These are phyloP conservation scores for Monochamus saltuarius DNA, from an alignment of 1,140 invertebrate species.

Conservation along the genomic window DNA sequence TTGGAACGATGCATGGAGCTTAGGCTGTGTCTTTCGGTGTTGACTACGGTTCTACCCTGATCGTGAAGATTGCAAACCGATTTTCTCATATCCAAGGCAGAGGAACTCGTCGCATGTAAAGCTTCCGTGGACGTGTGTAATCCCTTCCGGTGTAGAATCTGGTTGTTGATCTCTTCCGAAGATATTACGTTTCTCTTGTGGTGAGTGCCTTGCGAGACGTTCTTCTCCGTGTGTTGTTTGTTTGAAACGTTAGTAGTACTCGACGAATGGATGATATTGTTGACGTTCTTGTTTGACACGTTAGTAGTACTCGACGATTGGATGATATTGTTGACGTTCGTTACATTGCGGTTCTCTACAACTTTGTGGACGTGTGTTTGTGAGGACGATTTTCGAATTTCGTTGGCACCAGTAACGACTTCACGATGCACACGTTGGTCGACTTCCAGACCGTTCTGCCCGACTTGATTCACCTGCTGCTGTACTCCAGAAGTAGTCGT, in stretches of 20 bases:
- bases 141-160: conserved; percentile 74
- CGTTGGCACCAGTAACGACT: conserved; percentile 14
- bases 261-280: conserved; percentile 24
- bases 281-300: conserved; percentile 13
- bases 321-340: conserved; percentile 26
- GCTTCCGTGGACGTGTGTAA: conserved; percentile 57
- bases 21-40: conserved; percentile 69
- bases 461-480: conserved; percentile 18
- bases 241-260: conserved; percentile 7
- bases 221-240: conserved; percentile 20
- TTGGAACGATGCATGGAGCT: conserved; percentile 71
- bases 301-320: conserved; percentile 29
- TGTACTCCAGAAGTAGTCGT: conserved; percentile 49
- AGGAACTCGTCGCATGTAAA: conserved; percentile 60
- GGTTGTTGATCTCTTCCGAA: conserved; percentile 69
- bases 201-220: conserved; percentile 38
- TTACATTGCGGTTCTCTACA: conserved; percentile 23
- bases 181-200: conserved; percentile 72
- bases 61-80: conserved; percentile 76
- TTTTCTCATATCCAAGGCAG: conserved; percentile 74
- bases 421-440: conserved; percentile 9
- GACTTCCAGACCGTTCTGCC: conserved; percentile 19
- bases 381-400: conserved; percentile 43
- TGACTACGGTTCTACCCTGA: conserved; percentile 64
- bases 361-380: conserved; percentile 35